Base-by-base conservation (phyloP, 2,797 vertebrate species). In the Lophius americanus region DNA sequence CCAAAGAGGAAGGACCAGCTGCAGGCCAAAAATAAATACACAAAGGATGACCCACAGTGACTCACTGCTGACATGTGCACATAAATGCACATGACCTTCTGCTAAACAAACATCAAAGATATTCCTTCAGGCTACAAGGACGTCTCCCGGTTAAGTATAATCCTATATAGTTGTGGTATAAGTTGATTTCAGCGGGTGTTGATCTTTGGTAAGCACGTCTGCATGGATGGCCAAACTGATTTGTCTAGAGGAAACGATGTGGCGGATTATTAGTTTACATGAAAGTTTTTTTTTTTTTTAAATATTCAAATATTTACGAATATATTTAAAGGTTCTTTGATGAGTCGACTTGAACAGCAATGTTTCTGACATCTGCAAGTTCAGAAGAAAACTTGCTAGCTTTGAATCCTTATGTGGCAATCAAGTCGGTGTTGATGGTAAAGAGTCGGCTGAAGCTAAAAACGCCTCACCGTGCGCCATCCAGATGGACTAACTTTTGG, bases 1-100 rank as follows among this genome's bases (percentile, higher is more conserved):
- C 42, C 37, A 51, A 79, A 82, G 79, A 86, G 86, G 87, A 88
- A 90, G 76, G 79, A 88, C 85, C 91, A 92, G 91, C 91, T 92
- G 90, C 81, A 81, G 64, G 59, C 78, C 86, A 78, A 79, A 90
- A 90, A 91, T 91, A 92, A 88, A 90, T 80, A 87, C 78, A 89
- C 85, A 88, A 88, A 87, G 76, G 56, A 81, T 82, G 88, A 86
- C 78, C 88, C 73, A 74, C 41, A 60, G 83, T 88, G 80, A 88
- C 72, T 88, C 78, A 81, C 44, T 80, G 85, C 84, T 88, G 87
- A 89, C 86, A 88, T 76, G 69, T 58, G 47, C 75, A 81, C 37
- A 75, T 74, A 64, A 55, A 78, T 71, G 69, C 78, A 76, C 58
- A 68, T 54, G 65, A 81, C 60, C 66, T 60, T 41, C 46, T 37